Percentiles rank a stretch among this genome's conserved stretches.
Evolutionary conservation across 2,888 invertebrate genomes (phyloP).

Genomic region (Dysmachus trigonus): DNA sequence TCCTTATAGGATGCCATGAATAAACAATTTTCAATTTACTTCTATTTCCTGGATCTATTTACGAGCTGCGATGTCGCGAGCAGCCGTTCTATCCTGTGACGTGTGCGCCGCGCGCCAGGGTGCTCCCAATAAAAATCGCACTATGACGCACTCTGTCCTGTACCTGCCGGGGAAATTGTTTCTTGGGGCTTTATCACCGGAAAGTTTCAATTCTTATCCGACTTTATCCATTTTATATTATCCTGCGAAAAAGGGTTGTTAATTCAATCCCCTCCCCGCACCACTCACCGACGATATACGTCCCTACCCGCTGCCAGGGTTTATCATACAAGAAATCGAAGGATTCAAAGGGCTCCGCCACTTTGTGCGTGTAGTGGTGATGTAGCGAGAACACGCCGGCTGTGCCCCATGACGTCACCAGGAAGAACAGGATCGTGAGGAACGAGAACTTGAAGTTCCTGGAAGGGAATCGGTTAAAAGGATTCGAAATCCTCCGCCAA

Average conservation of each 20-base stretch:
- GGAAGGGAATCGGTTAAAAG: constrained; percentile 44
- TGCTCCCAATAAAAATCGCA: background rate
- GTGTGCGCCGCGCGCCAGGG: background rate
- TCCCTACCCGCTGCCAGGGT: constrained; percentile 83
- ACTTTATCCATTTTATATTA: background rate
- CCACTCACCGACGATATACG: constrained; percentile 77
- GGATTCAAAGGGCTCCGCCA: constrained; percentile 82
- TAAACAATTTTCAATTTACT: background rate
- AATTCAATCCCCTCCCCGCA: background rate
- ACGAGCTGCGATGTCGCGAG: background rate
- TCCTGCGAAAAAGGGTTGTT: background rate
- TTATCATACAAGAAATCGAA: constrained; percentile 86
- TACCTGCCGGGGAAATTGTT: background rate
- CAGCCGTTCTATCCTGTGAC: background rate
- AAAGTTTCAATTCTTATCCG: background rate
- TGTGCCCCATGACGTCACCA: constrained; percentile 78
- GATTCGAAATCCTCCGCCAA: background rate
- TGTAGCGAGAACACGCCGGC: constrained; percentile 79
- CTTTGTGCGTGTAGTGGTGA: constrained; percentile 77
- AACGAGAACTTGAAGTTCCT: constrained; percentile 74
- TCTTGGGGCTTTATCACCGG: background rate
- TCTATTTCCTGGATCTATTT: background rate
- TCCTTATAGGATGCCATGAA: background rate
- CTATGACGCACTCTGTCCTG: background rate
- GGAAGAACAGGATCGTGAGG: constrained; percentile 68